A percentile compares a stretch with the other conserved stretches of the same genome.
phyloP scores from a whole-genome alignment of 2,888 invertebrate genomes.

The Boloria selene region DNA sequence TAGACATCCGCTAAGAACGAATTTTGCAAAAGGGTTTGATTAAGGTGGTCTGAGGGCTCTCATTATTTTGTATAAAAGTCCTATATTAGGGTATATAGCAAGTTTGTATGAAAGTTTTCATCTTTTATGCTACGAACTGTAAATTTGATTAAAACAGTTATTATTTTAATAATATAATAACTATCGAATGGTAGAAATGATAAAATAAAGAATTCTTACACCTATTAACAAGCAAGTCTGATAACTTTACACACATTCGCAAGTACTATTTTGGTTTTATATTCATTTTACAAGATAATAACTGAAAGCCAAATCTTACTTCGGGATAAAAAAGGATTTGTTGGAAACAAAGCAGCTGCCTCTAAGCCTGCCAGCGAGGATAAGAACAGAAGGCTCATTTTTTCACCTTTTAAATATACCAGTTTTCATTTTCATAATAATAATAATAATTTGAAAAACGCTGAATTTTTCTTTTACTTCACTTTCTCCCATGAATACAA shows the following conservation, averaged over 20 bases:
- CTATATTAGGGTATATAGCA: too few relatives aligned
- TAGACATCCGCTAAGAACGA: too few relatives aligned
- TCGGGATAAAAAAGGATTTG: constrained; percentile 28
- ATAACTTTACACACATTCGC: constrained; percentile 11
- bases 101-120: too few relatives aligned
- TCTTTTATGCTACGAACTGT: too few relatives aligned
- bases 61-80: too few relatives aligned
- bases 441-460: constrained; percentile 6
- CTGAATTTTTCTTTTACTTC: neutral
- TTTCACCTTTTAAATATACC: constrained; percentile 27
- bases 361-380: constrained; percentile 20
- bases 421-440: neutral
- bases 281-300: constrained; percentile 28
- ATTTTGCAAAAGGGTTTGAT: too few relatives aligned
- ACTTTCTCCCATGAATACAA: neutral
- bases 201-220: too few relatives aligned
- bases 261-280: constrained; percentile 24
- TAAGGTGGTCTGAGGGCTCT: too few relatives aligned
- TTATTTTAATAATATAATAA: too few relatives aligned
- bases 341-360: constrained; percentile 26
- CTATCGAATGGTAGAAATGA: too few relatives aligned
- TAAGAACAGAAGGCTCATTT: constrained; percentile 22
- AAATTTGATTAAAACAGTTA: too few relatives aligned
- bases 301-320: constrained; percentile 25
- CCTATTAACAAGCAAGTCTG: constrained; percentile 6